Evolutionary conservation across 2,113 vertebrate genomes (phyloP), one percentile per base, ranked within the genome.

Genomic region (Chaetodon trifascialis): DNA sequence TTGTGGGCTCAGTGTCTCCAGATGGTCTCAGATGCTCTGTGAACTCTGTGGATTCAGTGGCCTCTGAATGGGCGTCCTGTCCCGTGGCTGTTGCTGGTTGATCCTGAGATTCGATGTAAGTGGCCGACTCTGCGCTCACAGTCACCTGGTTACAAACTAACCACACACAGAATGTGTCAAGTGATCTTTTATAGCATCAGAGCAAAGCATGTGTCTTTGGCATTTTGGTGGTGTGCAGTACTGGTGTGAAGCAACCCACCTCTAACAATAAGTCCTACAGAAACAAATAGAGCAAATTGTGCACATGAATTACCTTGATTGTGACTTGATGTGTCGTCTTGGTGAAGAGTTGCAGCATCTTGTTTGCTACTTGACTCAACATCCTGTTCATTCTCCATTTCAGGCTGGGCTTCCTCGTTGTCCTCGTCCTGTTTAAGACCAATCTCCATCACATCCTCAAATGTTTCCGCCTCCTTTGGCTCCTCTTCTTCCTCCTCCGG

Each of bases 221-320:
- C 34, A 51, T 59, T 66, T 63, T 1, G 7, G 0, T 11, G 10
- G 9, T 42, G 8, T 62, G 19, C 21, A 3, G 4, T 4, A 7
- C 2, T 47, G 21, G 12, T 63, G 36, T 62, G 14, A 82, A 58
- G 36, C 9, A 44, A 42, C 11, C 0, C n/a, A 54, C 3, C n/a
- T 15, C 16, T 34, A 25, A 66, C 4, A 49, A 30, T 42, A 79
- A 25, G 11, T 19, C 11, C 8, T 1, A 12, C 1, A 59, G 12
- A 68, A 58, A 52, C 0, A 11, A 52, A 72, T 2, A 34, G 11
- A 36, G 1, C 7, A 60, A 62, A 80, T 21, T 46, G n/a, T 52
- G 30, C 15, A 59, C 47, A 10, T 34, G 4, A 77, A 52, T 82
- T 86, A 91, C 90, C 87, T 80, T 80, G 65, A 62, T 15, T n/a